Base-by-base conservation (phyloP, 2,113 vertebrate genomes). In the Rissa tridactyla region DNA sequence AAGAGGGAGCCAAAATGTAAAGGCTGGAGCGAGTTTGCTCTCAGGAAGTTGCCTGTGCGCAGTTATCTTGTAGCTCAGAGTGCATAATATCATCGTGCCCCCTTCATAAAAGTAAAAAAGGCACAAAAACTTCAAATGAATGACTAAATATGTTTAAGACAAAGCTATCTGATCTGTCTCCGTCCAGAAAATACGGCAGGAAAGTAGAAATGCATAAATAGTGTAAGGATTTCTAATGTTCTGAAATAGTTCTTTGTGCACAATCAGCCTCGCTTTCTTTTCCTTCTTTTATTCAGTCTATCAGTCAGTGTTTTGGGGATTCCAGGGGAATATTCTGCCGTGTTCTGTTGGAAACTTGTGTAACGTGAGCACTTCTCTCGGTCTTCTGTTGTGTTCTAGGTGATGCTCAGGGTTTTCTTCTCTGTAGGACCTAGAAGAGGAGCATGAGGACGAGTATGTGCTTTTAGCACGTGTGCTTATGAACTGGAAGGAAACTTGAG, bases 1-100 rank as follows among this genome's bases (percentile, higher is more conserved):
- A 60, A 96, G 96, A 69, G 94, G 96, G 95, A 96, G 95, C 94
- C 89, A 92, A 87, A 94, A 92, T 65, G 66, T 79, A 96, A 96
- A 79, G 73, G 11, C 81, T 96, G 77, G 10, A 55, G 6, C 10
- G 8, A 13, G 52, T 62, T 70, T 66, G 22, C 18, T 55, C 15
- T 70, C 18, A 1, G 7, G 23, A 14, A 44, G 26, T 51, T 62
- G 47, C 10, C 6, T 47, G 47, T 1, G 32, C 55, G n/a, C 51
- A 52, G 10, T 69, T 86, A 36, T 0, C 21, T 5, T 32, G 15
- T 64, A n/a, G 21, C 25, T 82, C 46, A 30, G 55, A 8, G 27
- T 75, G 34, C 6, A 0, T 34, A 8, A 11, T 62, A 11, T 32
- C 22, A 8, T 60, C 2, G 1, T 68, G 21, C 13, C 78, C 15